These are phyloP conservation scores for Eristalis intricaria DNA, from an alignment of 2,888 invertebrate species.

Conservation along the genomic window DNA sequence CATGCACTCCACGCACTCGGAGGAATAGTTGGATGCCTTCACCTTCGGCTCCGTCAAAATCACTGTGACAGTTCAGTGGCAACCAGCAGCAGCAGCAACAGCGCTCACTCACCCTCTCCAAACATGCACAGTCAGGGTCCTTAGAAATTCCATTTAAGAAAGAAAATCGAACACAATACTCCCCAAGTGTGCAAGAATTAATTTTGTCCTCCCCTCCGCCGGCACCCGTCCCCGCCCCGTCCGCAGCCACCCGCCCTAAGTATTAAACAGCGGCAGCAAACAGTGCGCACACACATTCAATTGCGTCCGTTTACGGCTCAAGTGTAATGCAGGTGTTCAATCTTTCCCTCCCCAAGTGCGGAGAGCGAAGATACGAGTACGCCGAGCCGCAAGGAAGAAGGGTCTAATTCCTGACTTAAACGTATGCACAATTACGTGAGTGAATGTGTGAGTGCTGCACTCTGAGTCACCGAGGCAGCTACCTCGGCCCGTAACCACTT, in stretches of 20 bases:
- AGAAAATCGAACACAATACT: slow-evolving; percentile 59
- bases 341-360: slow-evolving; percentile 63
- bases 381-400: slow-evolving; percentile 29
- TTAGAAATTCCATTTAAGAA: slow-evolving; percentile 45
- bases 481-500: slow-evolving; percentile 59
- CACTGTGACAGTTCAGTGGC: slow-evolving; percentile 62
- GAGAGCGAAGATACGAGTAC: slow-evolving; percentile 43
- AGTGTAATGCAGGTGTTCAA: slow-evolving; percentile 71
- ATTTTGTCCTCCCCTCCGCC: slow-evolving; percentile 50
- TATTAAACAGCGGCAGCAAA: slow-evolving; percentile 26
- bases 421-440: slow-evolving; percentile 61
- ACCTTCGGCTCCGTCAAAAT: slow-evolving; percentile 49
- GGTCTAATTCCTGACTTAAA: slow-evolving; percentile 60
- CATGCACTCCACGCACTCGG: neutral
- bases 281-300: slow-evolving; percentile 15
- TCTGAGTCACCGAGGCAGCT: slow-evolving; percentile 59
- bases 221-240: neutral
- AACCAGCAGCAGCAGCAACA: neutral
- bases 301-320: slow-evolving; percentile 64
- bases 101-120: slow-evolving; percentile 16
- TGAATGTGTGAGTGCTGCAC: slow-evolving; percentile 31
- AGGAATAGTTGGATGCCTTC: slow-evolving; percentile 46
- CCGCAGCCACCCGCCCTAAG: slow-evolving; percentile 31
- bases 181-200: slow-evolving; percentile 71
- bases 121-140: slow-evolving; percentile 60